phyloP scores from a whole-genome alignment of 2,113 vertebrate genomes.

The Lathamus discolor region DNA sequence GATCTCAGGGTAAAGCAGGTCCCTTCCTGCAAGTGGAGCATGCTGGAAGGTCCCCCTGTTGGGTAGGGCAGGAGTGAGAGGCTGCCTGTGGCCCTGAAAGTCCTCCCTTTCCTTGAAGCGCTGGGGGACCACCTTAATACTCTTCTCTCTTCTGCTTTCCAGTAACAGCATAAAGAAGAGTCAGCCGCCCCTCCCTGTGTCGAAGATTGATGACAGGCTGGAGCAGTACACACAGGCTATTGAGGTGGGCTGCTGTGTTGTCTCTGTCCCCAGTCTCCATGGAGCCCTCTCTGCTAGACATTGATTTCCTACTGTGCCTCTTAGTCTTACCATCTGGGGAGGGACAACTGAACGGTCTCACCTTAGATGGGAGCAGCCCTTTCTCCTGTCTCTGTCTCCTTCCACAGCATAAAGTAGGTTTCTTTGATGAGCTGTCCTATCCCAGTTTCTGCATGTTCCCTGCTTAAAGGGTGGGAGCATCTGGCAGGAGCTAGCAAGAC shows the following conservation, averaged over 20 bases:
- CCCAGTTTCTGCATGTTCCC: neutral
- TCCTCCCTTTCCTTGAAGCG: neutral
- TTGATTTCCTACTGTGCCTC: neutral
- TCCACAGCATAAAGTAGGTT: neutral
- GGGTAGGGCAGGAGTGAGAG: neutral
- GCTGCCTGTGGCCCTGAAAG: neutral
- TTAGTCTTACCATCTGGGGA: neutral
- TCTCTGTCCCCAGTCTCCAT: neutral
- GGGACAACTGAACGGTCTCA: neutral
- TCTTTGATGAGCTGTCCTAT: neutral
- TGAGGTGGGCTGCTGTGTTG: constrained; percentile 76
- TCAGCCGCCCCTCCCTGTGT: constrained; percentile 74
- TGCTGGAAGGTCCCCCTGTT: neutral
- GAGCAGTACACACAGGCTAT: constrained; percentile 91
- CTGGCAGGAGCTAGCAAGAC: neutral
- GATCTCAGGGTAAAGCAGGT: neutral
- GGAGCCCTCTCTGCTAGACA: neutral
- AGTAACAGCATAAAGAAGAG: constrained; percentile 84
- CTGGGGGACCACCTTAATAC: neutral
- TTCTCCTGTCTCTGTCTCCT: neutral
- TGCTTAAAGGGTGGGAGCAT: neutral
- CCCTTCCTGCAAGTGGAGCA: neutral
- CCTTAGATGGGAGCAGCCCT: neutral
- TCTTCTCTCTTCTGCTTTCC: neutral
- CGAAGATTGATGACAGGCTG: constrained; percentile 86